These are phyloP conservation scores for Oncorhynchus nerka DNA, from an alignment of 2,113 vertebrate genomes.

Conservation along the genomic window DNA sequence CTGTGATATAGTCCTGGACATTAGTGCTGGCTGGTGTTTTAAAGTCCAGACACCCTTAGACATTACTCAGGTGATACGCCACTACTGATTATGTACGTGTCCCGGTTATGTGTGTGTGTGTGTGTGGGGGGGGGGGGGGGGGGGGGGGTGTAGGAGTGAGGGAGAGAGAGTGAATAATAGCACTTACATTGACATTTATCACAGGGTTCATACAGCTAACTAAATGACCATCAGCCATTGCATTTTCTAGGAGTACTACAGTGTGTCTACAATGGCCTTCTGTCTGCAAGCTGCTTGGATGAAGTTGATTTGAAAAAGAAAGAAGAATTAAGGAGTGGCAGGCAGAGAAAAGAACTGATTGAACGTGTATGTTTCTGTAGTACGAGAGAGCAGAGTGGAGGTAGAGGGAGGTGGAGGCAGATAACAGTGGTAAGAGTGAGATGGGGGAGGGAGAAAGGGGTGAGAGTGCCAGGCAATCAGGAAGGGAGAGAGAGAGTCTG, in stretches of 20 bases:
- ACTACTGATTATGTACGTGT: constrained; percentile 45
- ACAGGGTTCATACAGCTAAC: constrained; percentile 40
- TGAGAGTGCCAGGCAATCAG: constrained; percentile 53
- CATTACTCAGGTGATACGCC: constrained; percentile 72
- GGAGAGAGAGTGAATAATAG: constrained; percentile 62
- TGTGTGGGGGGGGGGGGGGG: constrained; percentile 41
- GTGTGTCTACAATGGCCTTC: constrained; percentile 45
- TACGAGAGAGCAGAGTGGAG: not conserved
- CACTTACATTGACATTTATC: constrained; percentile 67
- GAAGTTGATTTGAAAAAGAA: not conserved
- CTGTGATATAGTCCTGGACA: constrained; percentile 58
- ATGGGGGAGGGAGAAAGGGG: constrained; percentile 12
- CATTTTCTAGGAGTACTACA: constrained; percentile 7
- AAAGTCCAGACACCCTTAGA: constrained; percentile 68
- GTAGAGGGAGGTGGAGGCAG: constrained; percentile 29
- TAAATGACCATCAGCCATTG: not conserved
- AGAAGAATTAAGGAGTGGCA: no score
- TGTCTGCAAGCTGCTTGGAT: constrained; percentile 34
- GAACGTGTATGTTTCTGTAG: not conserved
- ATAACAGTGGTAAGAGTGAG: constrained; percentile 45
- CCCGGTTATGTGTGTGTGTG: not conserved
- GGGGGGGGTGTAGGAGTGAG: constrained; percentile 48
- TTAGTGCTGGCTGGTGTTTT: constrained; percentile 51
- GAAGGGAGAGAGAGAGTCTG: constrained; percentile 49
- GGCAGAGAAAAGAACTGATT: no score